Conservation (phyloP, 2,113 vertebrate species). For the Motacilla tschutschensis region DNA sequence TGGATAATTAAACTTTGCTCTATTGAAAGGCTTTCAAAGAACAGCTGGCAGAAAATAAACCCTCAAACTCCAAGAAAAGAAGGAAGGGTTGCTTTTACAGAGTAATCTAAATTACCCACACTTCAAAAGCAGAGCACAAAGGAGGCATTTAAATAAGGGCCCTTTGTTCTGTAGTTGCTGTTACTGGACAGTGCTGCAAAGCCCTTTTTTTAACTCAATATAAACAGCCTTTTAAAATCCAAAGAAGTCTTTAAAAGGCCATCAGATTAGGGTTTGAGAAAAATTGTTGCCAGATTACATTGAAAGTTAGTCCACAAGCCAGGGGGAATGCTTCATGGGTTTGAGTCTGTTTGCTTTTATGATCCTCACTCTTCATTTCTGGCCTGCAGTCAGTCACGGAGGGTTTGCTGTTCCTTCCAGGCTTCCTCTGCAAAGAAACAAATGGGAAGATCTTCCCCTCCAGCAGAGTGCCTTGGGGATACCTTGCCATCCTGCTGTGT, state of each 20-base stretch:
- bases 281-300: background rate
- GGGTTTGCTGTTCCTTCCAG: background rate
- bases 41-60: conserved; percentile 44
- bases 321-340: background rate
- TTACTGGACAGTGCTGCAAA: background rate
- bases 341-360: background rate
- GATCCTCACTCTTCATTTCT: background rate
- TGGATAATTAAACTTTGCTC: conserved; percentile 47
- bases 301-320: background rate
- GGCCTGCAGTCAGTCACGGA: background rate
- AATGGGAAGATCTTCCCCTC: background rate
- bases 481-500: background rate
- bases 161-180: background rate
- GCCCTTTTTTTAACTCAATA: background rate
- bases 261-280: background rate
- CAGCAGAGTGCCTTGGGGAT: background rate
- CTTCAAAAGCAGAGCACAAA: conserved; percentile 21
- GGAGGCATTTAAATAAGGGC: conserved; percentile 3
- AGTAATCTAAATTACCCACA: conserved; percentile 19
- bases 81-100: conserved; percentile 18
- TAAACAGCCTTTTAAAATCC: conserved; percentile 19
- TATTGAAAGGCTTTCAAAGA: conserved; percentile 46
- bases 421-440: background rate
- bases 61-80: conserved; percentile 9
- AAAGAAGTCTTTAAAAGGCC: conserved; percentile 2